Percentiles rank a stretch among this genome's conserved stretches.
Evolutionary conservation across 2,888 invertebrate species (phyloP).

Genomic region (Sepiola atlantica): DNA sequence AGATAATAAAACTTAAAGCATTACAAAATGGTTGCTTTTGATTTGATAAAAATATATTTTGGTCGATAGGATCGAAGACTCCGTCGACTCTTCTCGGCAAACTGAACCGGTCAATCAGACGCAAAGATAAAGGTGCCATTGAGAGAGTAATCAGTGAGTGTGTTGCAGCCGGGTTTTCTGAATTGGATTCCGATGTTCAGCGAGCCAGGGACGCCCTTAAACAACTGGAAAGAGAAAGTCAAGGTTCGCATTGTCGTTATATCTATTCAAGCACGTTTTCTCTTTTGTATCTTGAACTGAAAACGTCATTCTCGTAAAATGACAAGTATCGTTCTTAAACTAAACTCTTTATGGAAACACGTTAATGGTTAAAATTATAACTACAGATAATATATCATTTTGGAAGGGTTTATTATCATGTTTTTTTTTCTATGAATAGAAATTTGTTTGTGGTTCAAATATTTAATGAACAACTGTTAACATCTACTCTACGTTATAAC

Average conservation of each 20-base stretch:
- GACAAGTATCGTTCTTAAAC: too few species aligned
- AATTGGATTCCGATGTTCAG: conserved; percentile 23
- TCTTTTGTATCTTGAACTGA: not conserved
- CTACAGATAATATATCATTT: too few species aligned
- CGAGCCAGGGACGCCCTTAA: not conserved
- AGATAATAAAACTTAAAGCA: not conserved
- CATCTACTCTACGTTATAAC: too few species aligned
- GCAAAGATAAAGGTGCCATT: not conserved
- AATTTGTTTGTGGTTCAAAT: too few species aligned
- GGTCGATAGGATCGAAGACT: conserved; percentile 3
- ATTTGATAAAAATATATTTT: not conserved
- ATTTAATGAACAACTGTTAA: too few species aligned
- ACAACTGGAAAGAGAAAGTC: not conserved
- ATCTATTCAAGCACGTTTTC: not conserved
- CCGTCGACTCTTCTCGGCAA: not conserved
- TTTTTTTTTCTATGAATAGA: too few species aligned
- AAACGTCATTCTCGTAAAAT: not conserved
- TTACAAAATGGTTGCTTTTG: not conserved
- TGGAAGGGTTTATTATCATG: too few species aligned
- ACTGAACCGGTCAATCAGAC: not conserved
- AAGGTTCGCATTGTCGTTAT: not conserved
- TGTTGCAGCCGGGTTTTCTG: not conserved
- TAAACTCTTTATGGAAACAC: too few species aligned
- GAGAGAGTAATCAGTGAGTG: not conserved
- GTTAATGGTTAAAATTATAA: too few species aligned